Conservation (phyloP, 2,888 invertebrate genomes). For the Phorcus lineatus region DNA sequence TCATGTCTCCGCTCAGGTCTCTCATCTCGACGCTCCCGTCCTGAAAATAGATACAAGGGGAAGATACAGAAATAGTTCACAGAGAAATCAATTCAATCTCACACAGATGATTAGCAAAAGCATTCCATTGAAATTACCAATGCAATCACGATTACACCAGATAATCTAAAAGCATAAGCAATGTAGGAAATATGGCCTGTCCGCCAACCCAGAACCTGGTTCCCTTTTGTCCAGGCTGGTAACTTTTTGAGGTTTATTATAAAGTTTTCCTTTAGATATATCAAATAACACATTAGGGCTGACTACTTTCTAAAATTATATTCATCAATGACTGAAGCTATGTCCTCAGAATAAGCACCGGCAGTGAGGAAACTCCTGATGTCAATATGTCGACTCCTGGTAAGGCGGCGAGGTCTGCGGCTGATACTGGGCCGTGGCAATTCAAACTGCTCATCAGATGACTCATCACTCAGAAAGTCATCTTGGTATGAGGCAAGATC, state of each 20-base stretch:
- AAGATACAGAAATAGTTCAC: background rate
- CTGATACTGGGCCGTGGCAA: conserved; percentile 57
- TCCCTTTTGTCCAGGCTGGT: too few relatives aligned
- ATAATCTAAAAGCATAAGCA: too few relatives aligned
- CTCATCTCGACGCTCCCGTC: conserved; percentile 43
- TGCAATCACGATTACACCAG: too few relatives aligned
- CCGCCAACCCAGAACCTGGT: too few relatives aligned
- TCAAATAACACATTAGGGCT: too few relatives aligned
- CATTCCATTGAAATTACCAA: too few relatives aligned
- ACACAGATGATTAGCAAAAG: background rate
- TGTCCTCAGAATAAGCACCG: conserved; percentile 29
- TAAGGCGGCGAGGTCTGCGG: conserved; percentile 57
- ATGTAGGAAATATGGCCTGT: too few relatives aligned
- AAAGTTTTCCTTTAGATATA: too few relatives aligned
- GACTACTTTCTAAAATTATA: too few relatives aligned
- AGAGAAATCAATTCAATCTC: background rate
- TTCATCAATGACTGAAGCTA: too few relatives aligned
- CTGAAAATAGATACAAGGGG: conserved; percentile 22
- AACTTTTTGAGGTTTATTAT: too few relatives aligned
- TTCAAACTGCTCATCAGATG: conserved; percentile 58
- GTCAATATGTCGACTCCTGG: conserved; percentile 65
- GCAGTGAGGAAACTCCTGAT: conserved; percentile 69
- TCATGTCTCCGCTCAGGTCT: conserved; percentile 74
- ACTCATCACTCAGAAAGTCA: conserved; percentile 47
- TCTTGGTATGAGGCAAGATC: background rate